Conservation (phyloP, 2,113 vertebrate genomes). For the Callipepla squamata region DNA sequence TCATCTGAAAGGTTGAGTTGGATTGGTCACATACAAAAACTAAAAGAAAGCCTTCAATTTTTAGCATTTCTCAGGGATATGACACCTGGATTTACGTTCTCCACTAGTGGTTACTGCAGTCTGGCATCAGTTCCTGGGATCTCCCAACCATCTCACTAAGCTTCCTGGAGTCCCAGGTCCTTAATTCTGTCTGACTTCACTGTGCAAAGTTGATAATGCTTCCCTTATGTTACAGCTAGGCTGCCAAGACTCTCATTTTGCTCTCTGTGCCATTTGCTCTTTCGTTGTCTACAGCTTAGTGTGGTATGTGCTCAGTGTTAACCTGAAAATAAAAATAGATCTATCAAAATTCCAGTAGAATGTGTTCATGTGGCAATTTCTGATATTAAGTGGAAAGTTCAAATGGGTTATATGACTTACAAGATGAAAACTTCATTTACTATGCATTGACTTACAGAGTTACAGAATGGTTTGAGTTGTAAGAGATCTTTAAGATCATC, state of each 20-base stretch:
- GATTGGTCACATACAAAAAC: accelerated
- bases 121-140: neutral
- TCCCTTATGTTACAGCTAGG: neutral
- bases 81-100: neutral
- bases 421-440: neutral
- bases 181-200: neutral
- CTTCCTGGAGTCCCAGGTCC: neutral
- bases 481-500: too few relatives aligned
- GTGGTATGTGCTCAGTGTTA: neutral
- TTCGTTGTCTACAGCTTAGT: neutral
- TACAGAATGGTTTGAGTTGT: too few relatives aligned
- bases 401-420: neutral
- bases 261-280: neutral
- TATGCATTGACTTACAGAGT: neutral
- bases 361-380: too few relatives aligned
- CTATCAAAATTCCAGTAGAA: neutral
- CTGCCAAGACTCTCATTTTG: neutral
- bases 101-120: neutral
- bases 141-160: neutral
- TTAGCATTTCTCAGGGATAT: neutral
- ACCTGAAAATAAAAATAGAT: neutral
- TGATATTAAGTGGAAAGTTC: accelerated
- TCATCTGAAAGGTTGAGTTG: neutral
- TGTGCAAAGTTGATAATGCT: neutral
- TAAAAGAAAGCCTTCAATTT: neutral